A percentile compares a stretch with the other conserved stretches of the same genome.
Conservation (phyloP, 2,113 vertebrate genomes). For the Colinus virginianus region DNA sequence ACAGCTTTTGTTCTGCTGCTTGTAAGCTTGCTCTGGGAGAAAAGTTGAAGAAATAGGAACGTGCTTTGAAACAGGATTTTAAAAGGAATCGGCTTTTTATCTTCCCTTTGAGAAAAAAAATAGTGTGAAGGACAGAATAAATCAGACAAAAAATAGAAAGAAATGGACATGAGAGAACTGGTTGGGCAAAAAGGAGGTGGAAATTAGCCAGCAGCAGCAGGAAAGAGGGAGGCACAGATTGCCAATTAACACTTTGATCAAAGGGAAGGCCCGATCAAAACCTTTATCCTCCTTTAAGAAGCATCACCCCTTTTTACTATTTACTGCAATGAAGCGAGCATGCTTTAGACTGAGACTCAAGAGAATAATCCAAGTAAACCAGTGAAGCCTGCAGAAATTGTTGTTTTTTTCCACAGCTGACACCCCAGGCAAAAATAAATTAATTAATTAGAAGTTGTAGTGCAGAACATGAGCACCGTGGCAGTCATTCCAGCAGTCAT, state of each 20-base stretch:
- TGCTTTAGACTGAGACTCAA: background rate
- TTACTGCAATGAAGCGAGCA: background rate
- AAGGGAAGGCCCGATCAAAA: slow-evolving; percentile 20
- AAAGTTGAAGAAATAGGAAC: background rate
- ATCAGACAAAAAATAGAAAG: background rate
- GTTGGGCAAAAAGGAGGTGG: background rate
- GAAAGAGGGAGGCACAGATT: slow-evolving; percentile 1
- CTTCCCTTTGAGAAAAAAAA: background rate
- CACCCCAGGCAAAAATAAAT: background rate
- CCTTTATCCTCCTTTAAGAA: background rate
- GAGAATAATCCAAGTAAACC: background rate
- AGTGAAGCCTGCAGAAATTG: background rate
- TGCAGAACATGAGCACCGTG: accelerated
- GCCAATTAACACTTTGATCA: slow-evolving; percentile 38
- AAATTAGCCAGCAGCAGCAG: background rate
- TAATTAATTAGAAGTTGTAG: background rate
- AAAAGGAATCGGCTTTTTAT: background rate
- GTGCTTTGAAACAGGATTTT: slow-evolving; percentile 43
- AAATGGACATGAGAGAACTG: background rate
- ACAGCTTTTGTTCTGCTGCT: background rate
- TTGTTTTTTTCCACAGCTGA: background rate
- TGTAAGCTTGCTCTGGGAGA: background rate
- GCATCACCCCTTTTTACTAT: background rate
- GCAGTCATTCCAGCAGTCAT: background rate
- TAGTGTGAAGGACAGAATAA: background rate